These are phyloP conservation scores for Atrina japonica DNA, from an alignment of 2,888 invertebrate genomes.

Conservation along the genomic window DNA sequence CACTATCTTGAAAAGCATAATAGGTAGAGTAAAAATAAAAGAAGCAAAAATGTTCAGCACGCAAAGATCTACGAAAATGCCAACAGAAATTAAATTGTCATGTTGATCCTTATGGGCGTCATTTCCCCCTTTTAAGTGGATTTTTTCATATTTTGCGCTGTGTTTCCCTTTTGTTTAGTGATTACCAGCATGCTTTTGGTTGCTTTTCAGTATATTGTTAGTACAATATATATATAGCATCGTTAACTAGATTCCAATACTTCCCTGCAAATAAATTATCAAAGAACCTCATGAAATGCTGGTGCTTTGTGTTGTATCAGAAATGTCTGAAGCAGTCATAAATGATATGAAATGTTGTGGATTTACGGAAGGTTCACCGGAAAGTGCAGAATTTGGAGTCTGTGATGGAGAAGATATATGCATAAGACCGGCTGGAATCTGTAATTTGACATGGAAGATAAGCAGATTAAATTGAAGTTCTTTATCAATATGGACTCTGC, in stretches of 20 bases:
- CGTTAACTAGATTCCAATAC: constrained; percentile 1
- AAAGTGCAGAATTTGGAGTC: constrained; percentile 4
- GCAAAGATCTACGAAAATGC: too few relatives aligned
- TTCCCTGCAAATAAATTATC: constrained; percentile 12
- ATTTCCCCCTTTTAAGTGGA: too few relatives aligned
- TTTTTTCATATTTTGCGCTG: too few relatives aligned
- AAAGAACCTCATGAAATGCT: constrained; percentile 9
- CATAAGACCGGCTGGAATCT: constrained; percentile 10
- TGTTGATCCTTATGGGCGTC: too few relatives aligned
- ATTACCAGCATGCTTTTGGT: too few relatives aligned
- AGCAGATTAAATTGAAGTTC: neutral
- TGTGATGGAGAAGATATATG: constrained; percentile 20
- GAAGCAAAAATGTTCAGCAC: too few relatives aligned
- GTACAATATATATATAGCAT: constrained; percentile 4
- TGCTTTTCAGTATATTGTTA: too few relatives aligned
- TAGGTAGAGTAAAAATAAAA: too few relatives aligned
- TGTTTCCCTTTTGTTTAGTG: too few relatives aligned
- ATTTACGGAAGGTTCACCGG: constrained; percentile 21
- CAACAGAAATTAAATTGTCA: too few relatives aligned
- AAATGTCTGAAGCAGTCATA: neutral
- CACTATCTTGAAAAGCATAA: too few relatives aligned
- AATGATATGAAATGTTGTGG: constrained; percentile 2
- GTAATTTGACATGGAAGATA: neutral
- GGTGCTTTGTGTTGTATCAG: constrained; percentile 6
- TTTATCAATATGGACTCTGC: constrained; percentile 2